Conservation (phyloP, 2,113 vertebrate species). For the Rhinolophus sinicus region DNA sequence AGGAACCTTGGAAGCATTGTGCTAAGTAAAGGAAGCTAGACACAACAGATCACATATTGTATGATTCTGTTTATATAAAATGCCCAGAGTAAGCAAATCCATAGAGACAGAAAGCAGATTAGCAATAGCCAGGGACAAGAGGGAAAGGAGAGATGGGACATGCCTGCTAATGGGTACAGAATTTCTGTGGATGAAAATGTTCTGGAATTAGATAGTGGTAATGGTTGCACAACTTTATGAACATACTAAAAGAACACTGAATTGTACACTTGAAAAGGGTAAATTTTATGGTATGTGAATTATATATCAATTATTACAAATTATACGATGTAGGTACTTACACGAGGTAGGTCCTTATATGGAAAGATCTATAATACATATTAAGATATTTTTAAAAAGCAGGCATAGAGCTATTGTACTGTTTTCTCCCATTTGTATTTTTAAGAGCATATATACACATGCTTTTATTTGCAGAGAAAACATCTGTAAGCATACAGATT, state of each 20-base stretch:
- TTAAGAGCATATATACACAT: background rate
- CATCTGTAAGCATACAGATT: background rate
- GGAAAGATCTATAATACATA: background rate
- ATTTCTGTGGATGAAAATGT: background rate
- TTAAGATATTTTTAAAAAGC: background rate
- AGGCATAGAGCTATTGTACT: background rate
- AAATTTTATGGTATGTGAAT: background rate
- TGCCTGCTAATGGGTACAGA: background rate
- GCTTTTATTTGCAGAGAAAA: slow-evolving; percentile 21
- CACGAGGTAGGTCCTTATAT: background rate
- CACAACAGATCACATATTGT: background rate
- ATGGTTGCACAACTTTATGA: background rate
- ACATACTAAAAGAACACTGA: background rate
- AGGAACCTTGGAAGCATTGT: background rate
- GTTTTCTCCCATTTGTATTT: background rate
- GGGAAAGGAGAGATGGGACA: background rate
- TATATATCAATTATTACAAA: background rate
- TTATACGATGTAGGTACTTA: background rate
- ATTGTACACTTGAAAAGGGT: background rate
- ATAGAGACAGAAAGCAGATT: background rate
- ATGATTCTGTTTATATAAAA: slow-evolving; percentile 11
- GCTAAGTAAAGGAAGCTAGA: slow-evolving; percentile 4
- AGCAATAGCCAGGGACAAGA: background rate
- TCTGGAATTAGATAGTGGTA: background rate
- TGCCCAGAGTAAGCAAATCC: background rate